Evolutionary conservation across 2,797 vertebrate species (phyloP).

Genomic region (Hipposideros larvatus): DNA sequence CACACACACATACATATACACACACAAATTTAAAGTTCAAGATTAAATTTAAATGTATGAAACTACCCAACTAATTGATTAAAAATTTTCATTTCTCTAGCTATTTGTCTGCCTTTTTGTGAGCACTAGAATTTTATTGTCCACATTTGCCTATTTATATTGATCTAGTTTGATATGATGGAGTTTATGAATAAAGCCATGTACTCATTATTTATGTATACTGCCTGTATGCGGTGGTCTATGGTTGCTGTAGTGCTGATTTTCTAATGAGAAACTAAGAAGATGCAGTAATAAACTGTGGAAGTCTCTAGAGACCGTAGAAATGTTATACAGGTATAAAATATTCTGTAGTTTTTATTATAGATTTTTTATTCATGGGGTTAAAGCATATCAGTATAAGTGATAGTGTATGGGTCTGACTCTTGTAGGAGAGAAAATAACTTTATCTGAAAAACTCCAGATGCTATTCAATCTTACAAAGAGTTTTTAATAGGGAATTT

Average conservation of each 20-base stretch:
- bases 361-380: constrained; percentile 55
- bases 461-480: constrained; percentile 21
- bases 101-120: constrained; percentile 39
- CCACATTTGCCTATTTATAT: constrained; percentile 25
- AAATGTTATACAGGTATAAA: constrained; percentile 55
- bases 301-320: constrained; percentile 39
- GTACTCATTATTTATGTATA: constrained; percentile 37
- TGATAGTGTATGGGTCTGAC: background rate
- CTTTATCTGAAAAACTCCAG: constrained; percentile 59
- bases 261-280: constrained; percentile 47
- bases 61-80: constrained; percentile 13
- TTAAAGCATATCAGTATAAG: constrained; percentile 57
- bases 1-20: background rate
- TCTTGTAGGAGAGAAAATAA: constrained; percentile 46
- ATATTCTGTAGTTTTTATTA: constrained; percentile 59
- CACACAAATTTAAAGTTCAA: background rate
- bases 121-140: constrained; percentile 35
- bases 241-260: background rate
- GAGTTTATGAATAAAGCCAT: constrained; percentile 43
- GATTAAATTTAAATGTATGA: constrained; percentile 9
- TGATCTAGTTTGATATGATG: background rate
- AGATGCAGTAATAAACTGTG: background rate
- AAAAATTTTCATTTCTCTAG: constrained; percentile 30
- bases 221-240: background rate
- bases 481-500: constrained; percentile 53